phyloP scores from a whole-genome alignment of 30 jellyfish, hydroid and myxozoan genomes.

The Sanderia malayensis region DNA sequence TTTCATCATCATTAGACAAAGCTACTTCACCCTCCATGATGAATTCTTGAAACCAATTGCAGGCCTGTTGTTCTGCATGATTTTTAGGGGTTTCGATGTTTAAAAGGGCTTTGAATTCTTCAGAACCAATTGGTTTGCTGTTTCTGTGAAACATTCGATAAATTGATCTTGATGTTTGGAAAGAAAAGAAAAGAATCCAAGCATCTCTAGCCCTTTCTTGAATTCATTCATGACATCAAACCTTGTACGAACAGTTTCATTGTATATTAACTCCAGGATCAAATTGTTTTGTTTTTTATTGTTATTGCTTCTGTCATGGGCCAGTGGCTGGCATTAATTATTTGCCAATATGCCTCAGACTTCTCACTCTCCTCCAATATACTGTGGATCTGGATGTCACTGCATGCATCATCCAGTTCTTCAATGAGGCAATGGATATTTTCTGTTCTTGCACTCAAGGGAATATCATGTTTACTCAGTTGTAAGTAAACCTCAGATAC shows the following conservation, averaged over 20 bases:
- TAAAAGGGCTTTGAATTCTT: slow-evolving; percentile 11
- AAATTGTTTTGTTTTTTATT: neutral
- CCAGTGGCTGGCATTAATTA: slow-evolving; percentile 29
- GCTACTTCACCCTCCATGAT: neutral
- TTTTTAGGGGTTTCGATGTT: neutral
- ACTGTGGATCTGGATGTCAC: neutral
- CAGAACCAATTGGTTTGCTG: neutral
- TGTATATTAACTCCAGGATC: neutral
- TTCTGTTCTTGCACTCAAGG: slow-evolving; percentile 11
- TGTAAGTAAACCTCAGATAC: neutral
- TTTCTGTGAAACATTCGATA: neutral
- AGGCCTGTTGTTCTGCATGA: slow-evolving; percentile 25
- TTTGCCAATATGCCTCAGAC: slow-evolving; percentile 26
- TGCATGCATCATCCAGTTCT: slow-evolving; percentile 9
- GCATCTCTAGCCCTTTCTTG: slow-evolving; percentile 12
- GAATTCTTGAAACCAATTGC: slow-evolving; percentile 8
- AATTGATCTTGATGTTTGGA: neutral
- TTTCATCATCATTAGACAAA: neutral
- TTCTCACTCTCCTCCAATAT: neutral
- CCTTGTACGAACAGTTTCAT: slow-evolving; percentile 5
- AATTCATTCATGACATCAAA: slow-evolving; percentile 1
- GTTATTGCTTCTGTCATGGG: slow-evolving; percentile 12
- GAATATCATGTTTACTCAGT: slow-evolving; percentile 12
- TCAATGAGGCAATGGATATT: slow-evolving; percentile 16
- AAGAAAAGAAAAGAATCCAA: slow-evolving; percentile 11